Base-by-base conservation (phyloP, 2,888 invertebrate species). In the Mesoligia furuncula region DNA sequence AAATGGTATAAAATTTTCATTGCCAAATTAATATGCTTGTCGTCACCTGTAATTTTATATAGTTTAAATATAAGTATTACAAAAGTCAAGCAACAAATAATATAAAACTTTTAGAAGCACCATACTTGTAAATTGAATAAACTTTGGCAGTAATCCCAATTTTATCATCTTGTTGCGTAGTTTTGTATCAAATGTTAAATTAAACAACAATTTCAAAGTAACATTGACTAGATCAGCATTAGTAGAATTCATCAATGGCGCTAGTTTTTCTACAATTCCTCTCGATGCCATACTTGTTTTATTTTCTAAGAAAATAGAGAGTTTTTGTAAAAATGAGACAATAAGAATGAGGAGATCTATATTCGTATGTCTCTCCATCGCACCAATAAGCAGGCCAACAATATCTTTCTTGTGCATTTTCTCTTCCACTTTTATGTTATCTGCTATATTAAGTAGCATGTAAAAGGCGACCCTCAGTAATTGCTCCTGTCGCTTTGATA, bases 341-440 rank as follows among this genome's bases (percentile, higher is more conserved):
- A 99, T 98, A 77, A 99, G 97, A 91, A 99, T 98, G 65, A 99
- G 97, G 48, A 99, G 97, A 94, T 99, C 99, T 84, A 98, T 98
- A 93, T 99, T 99, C 27, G 97, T 95, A 89, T 98, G 98, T 83
- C 99, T 97, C 90, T 99, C 99, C 93, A 99, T 97, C 17, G 98
- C 98, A 91, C 98, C 98, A 68, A 99, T 98, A 61, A 99, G 97
- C 95, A 99, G 97, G 61, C 98, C 98, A 7, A 99, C 98, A 85
- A 99, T 98, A 91, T 98, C 99, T 94, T 99, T 98, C 90, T 99
- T 98, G 48, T 99, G 98, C 99, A 99, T 99, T 97, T 99, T 99
- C 95, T 99, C 98, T 95, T 99, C 99, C 6, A 99, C 98, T 93
- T 98, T 98, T 15, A 98, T 97, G 96, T 99, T 99, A 94, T 99